Evolutionary conservation across 2,113 vertebrate species (phyloP), one percentile per base, ranked within the genome.

Genomic region (Crypturellus undulatus): DNA sequence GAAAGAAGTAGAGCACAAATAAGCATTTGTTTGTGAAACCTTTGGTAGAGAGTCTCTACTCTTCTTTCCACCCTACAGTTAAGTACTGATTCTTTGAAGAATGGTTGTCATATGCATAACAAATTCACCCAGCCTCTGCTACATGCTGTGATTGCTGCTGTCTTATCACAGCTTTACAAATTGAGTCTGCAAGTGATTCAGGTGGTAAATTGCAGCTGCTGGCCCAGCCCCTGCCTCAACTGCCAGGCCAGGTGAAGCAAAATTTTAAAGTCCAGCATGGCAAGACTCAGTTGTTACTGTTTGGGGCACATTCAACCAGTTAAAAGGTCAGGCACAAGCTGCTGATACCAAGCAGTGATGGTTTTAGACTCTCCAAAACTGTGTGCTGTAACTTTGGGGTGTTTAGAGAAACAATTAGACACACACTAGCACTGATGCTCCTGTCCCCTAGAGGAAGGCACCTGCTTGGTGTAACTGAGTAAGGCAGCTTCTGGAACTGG

Each of bases 91-190:
- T 60, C 51, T 79, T 86, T 84, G 68, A 80, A 89, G 77, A 81
- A 68, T 34, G 34, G 65, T 86, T 95, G 80, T 91, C 79, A 51
- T 92, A 60, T 69, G 84, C 0, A 0, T 90, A 86, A 81, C 72
- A 92, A 94, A 88, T 90, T 84, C 90, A 38, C 77, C 77, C 69
- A 90, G 1, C 77, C 77, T 90, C 88, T 81, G 38, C 64, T 95
- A 69, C 60, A 9, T 86, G 88, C 86, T 93, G 88, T 75, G 88
- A 75, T 83, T 91, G 79, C 92, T 95, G 92, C 94, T 92, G 77
- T 94, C 89, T 96, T 95, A 93, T 96, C 95, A 52, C 92, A 96
- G 80, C 83, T 94, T 92, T 90, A 52, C 92, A 94, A 92, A 77
- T 78, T 86, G 18, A 4, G 58, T 30, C 87, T 92, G 83, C 42